phyloP scores from a whole-genome alignment of 2,888 invertebrate species.

The Mongoloraphidia duomilia region DNA sequence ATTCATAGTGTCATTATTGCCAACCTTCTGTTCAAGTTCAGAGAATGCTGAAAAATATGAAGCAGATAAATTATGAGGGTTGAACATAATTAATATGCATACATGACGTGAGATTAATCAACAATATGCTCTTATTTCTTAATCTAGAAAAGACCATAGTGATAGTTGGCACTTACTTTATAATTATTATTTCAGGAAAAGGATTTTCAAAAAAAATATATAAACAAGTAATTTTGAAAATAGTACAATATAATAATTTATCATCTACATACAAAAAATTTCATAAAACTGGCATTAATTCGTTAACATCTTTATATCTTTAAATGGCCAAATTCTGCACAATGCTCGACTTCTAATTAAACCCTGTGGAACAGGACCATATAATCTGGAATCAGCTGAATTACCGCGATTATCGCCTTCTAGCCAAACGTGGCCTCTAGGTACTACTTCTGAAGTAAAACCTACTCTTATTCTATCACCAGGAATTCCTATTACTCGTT shows the following conservation, averaged over 20 bases:
- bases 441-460: constrained; percentile 43
- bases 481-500: constrained; percentile 62
- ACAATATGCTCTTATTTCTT: no score
- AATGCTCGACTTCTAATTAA: constrained; percentile 68
- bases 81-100: no score
- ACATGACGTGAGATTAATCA: no score
- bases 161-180: no score
- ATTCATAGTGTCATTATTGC: no score
- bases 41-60: no score
- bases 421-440: constrained; percentile 78
- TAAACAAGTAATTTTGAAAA: not conserved
- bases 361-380: constrained; percentile 80
- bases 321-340: constrained; percentile 64
- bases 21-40: no score
- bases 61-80: no score
- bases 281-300: constrained; percentile 2
- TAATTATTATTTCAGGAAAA: not conserved
- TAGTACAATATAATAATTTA: not conserved
- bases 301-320: constrained; percentile 22
- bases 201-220: not conserved
- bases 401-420: constrained; percentile 79
- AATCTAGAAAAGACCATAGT: no score
- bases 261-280: not conserved
- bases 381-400: constrained; percentile 74
- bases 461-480: constrained; percentile 50